Conservation (phyloP, 2,888 invertebrate species). For the Dicranocentrus wangi region DNA sequence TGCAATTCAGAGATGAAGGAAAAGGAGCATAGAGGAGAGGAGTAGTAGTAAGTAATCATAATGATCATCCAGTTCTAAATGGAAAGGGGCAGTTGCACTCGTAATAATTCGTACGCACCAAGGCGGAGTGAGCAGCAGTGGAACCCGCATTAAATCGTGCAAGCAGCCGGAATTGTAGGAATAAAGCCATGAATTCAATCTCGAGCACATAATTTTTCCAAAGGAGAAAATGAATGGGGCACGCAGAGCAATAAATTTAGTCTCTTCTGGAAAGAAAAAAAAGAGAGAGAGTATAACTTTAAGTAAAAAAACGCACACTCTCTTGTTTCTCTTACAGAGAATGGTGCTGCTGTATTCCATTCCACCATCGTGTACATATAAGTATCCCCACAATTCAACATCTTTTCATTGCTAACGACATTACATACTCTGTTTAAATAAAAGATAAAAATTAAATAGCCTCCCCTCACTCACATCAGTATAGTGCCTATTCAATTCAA, state of each 20-base stretch:
- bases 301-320: constrained; percentile 36
- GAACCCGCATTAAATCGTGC: constrained; percentile 46
- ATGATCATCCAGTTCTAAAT: constrained; percentile 33
- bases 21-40: constrained; percentile 14
- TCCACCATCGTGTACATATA: constrained; percentile 4
- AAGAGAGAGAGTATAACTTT: too few relatives aligned
- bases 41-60: constrained; percentile 44
- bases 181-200: constrained; percentile 65
- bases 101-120: too few relatives aligned
- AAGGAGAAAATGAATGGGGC: constrained; percentile 64
- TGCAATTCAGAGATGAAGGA: constrained; percentile 6
- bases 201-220: constrained; percentile 63
- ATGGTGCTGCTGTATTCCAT: neutral
- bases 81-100: constrained; percentile 27
- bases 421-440: constrained; percentile 56
- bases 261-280: constrained; percentile 48
- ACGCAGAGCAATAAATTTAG: constrained; percentile 64
- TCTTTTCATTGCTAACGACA: constrained; percentile 53
- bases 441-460: constrained; percentile 61
- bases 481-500: constrained; percentile 37
- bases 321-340: constrained; percentile 14
- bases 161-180: constrained; percentile 51
- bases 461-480: constrained; percentile 37
- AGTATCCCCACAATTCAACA: constrained; percentile 19
- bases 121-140: constrained; percentile 47